Evolutionary conservation across 1,140 invertebrate genomes (phyloP).

Genomic region (Drosophila kepulauana): DNA sequence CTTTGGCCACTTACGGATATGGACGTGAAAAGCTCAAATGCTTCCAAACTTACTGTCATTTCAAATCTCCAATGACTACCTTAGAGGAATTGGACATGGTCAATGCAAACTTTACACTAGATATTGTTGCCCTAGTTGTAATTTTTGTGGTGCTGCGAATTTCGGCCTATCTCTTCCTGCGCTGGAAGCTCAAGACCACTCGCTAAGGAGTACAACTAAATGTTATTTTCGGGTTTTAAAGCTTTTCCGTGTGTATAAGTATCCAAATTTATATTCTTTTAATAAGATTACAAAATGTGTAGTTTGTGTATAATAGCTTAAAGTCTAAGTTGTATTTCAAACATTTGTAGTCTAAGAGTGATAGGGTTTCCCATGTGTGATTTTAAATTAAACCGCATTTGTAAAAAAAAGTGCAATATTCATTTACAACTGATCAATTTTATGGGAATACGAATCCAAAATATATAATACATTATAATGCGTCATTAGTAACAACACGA

Average conservation of each 20-base stretch:
- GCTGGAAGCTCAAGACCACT: slow-evolving; percentile 93
- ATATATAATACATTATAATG: not conserved
- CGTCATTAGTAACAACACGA: slow-evolving; percentile 1
- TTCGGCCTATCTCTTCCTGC: slow-evolving; percentile 95
- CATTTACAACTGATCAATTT: slow-evolving; percentile 11
- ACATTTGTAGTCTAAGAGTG: slow-evolving; percentile 31
- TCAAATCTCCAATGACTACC: slow-evolving; percentile 94
- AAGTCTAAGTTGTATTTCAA: slow-evolving; percentile 26
- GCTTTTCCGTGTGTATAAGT: slow-evolving; percentile 61
- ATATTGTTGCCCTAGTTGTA: slow-evolving; percentile 93
- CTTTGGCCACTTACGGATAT: slow-evolving; percentile 97
- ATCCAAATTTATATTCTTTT: slow-evolving; percentile 26
- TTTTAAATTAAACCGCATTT: slow-evolving; percentile 22
- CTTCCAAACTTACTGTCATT: slow-evolving; percentile 93
- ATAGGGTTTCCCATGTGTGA: slow-evolving; percentile 29
- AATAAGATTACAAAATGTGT: slow-evolving; percentile 14
- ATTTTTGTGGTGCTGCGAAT: slow-evolving; percentile 95
- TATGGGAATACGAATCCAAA: slow-evolving; percentile 1
- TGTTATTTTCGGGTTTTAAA: slow-evolving; percentile 66
- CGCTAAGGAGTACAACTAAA: slow-evolving; percentile 86
- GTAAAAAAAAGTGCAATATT: slow-evolving; percentile 13
- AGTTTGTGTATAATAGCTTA: slow-evolving; percentile 19
- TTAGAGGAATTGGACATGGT: slow-evolving; percentile 95
- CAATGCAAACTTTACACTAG: slow-evolving; percentile 90
- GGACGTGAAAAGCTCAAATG: slow-evolving; percentile 92